These are phyloP conservation scores for Okamejei kenojei DNA, from an alignment of 2,797 vertebrate species.

Conservation along the genomic window DNA sequence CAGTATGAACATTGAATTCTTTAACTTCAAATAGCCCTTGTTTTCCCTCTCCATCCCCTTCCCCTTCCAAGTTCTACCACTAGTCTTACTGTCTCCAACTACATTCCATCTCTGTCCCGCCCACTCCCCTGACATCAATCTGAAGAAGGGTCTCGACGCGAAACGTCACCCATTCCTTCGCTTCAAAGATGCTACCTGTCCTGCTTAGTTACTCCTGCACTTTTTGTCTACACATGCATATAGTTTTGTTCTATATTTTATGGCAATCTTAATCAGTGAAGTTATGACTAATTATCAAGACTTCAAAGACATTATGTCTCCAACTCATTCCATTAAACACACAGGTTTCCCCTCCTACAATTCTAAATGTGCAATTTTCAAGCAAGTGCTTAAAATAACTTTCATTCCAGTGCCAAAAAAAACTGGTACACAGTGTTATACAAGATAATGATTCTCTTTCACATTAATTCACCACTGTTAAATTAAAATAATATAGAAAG, in stretches of 20 bases:
- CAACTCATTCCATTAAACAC: background rate
- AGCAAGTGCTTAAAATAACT: background rate
- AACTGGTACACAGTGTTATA: background rate
- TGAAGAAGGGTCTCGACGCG: no score
- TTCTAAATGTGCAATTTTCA: constrained; percentile 33
- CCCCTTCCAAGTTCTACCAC: no score
- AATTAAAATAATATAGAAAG: background rate
- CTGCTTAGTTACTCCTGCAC: no score
- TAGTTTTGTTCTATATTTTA: background rate
- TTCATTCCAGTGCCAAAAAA: background rate
- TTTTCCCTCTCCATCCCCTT: no score
- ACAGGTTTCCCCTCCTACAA: background rate
- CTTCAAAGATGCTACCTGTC: no score
- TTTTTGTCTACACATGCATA: no score
- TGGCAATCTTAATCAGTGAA: background rate
- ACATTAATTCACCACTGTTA: background rate
- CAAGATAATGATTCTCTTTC: background rate
- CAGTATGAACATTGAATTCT: no score
- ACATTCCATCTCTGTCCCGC: no score
- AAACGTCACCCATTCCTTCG: no score
- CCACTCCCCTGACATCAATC: no score
- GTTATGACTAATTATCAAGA: background rate
- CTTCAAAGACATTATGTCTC: background rate
- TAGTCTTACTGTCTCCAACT: no score
- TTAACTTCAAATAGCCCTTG: no score